A percentile compares a stretch with the other conserved stretches of the same genome.
Conservation (phyloP, 2,797 vertebrate genomes). For the Ateles fusciceps region DNA sequence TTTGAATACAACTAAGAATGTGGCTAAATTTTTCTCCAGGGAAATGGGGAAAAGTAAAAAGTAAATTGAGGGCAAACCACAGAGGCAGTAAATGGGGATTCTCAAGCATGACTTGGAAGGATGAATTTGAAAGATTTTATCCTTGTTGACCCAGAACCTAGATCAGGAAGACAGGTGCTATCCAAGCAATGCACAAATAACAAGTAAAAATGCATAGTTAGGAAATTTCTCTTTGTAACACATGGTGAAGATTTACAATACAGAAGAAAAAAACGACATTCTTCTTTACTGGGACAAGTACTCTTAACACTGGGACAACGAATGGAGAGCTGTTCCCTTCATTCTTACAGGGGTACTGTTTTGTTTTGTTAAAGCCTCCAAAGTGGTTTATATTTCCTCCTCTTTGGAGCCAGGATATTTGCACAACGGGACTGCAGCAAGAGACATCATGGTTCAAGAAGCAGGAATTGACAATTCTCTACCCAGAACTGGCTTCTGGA, state of each 20-base stretch:
- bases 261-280: neutral
- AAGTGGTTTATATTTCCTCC: neutral
- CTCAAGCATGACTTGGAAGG: neutral
- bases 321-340: neutral
- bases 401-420: neutral
- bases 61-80: slow-evolving; percentile 31
- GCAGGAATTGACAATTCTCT: neutral
- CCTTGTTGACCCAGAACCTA: neutral
- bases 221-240: neutral
- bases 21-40: neutral
- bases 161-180: neutral
- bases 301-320: neutral
- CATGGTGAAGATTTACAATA: neutral
- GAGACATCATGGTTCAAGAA: neutral
- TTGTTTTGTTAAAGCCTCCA: neutral
- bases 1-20: neutral
- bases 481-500: neutral
- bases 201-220: neutral
- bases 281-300: neutral
- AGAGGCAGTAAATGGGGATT: neutral
- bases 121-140: neutral
- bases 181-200: slow-evolving; percentile 24
- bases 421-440: fast-evolving
- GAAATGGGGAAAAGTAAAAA: slow-evolving; percentile 6
- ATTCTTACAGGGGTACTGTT: neutral